Evolutionary conservation across 2,113 vertebrate genomes (phyloP).

Genomic region (Empidonax traillii): DNA sequence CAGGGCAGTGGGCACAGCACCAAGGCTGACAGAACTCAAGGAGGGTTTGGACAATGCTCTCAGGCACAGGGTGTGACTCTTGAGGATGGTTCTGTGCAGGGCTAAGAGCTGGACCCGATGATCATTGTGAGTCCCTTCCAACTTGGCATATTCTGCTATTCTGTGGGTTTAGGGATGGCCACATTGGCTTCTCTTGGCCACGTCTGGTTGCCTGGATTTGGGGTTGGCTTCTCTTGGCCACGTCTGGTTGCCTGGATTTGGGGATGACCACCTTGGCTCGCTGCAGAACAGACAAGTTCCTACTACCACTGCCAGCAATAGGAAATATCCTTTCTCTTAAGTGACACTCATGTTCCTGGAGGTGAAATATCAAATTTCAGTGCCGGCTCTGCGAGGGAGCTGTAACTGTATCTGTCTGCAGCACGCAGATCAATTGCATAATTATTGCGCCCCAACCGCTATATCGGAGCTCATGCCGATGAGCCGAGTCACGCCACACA

Average conservation of each 20-base stretch:
- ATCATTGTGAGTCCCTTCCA: neutral
- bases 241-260: neutral
- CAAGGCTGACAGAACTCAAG: neutral
- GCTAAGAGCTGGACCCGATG: neutral
- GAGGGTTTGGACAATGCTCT: neutral
- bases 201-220: neutral
- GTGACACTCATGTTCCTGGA: conserved; percentile 34
- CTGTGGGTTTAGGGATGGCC: neutral
- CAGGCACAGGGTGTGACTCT: neutral
- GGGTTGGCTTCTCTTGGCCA: neutral
- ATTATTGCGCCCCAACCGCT: conserved; percentile 20
- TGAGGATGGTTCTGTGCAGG: neutral
- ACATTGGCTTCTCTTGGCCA: neutral
- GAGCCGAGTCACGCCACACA: conserved; percentile 14
- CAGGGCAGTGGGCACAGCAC: neutral
- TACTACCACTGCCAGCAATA: neutral
- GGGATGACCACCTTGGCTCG: neutral
- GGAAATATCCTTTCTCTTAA: conserved; percentile 21
- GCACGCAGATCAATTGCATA: conserved; percentile 55
- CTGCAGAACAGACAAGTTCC: neutral
- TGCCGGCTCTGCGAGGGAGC: neutral
- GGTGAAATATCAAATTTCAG: conserved; percentile 59
- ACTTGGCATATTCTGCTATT: neutral
- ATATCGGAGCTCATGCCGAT: neutral
- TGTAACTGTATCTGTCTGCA: conserved; percentile 60